phyloP scores from a whole-genome alignment of 2,888 invertebrate genomes.

The Baronia brevicornis region DNA sequence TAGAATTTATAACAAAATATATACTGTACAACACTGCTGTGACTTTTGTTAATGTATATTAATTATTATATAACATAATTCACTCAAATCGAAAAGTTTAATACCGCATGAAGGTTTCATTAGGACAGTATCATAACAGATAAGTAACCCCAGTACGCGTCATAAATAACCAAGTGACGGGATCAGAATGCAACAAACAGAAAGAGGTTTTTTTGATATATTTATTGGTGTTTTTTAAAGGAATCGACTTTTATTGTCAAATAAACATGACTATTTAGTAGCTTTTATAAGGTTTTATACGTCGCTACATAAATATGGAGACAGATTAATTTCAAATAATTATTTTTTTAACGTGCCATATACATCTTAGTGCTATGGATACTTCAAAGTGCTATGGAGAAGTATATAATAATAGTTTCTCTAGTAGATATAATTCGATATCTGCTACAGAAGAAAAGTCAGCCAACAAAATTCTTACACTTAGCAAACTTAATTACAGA shows the following conservation, averaged over 20 bases:
- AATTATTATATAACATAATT: background rate
- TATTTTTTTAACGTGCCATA: background rate
- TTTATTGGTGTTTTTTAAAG: slow-evolving; percentile 55
- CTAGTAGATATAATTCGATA: no score
- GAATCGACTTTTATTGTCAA: slow-evolving; percentile 51
- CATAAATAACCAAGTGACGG: slow-evolving; percentile 23
- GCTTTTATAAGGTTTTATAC: slow-evolving; percentile 59
- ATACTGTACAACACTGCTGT: no score
- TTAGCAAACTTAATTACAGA: no score
- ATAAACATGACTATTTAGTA: slow-evolving; percentile 69
- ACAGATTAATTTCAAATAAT: slow-evolving; percentile 16
- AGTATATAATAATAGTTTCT: no score
- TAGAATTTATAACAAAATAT: no score
- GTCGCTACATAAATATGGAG: slow-evolving; percentile 31
- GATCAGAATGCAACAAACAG: slow-evolving; percentile 32
- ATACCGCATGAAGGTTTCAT: slow-evolving; percentile 9
- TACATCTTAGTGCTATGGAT: no score
- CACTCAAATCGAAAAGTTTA: slow-evolving; percentile 6
- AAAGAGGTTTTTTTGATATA: slow-evolving; percentile 47
- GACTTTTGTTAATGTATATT: no score
- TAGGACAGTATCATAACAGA: slow-evolving; percentile 5
- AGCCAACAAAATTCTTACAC: no score
- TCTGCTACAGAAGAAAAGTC: no score
- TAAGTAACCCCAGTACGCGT: slow-evolving; percentile 3
- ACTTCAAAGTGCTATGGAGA: no score